Evolutionary conservation across 2,888 invertebrate species (phyloP).

Genomic region (Euzophera pinguis): DNA sequence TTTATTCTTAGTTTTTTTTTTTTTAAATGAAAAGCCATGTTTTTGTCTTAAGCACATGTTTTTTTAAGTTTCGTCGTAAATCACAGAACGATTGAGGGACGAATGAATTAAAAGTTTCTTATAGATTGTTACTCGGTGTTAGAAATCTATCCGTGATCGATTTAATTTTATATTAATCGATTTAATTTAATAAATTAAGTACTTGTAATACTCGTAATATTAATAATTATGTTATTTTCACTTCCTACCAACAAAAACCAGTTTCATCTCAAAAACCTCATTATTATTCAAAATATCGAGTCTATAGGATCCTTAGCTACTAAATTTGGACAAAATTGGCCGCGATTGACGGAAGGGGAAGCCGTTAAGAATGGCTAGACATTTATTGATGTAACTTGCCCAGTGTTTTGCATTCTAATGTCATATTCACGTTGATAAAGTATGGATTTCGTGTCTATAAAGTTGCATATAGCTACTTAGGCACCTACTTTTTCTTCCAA

Average conservation of each 20-base stretch:
- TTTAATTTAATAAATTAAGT: no score
- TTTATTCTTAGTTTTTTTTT: neutral
- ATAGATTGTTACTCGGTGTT: no score
- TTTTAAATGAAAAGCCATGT: neutral
- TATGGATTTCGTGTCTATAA: neutral
- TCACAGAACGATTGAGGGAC: no score
- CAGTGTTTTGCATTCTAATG: neutral
- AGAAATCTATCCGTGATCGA: no score
- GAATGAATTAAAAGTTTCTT: no score
- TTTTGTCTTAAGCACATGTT: no score
- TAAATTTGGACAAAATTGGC: constrained; percentile 7
- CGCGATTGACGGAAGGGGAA: constrained; percentile 10
- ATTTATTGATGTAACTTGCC: constrained; percentile 11
- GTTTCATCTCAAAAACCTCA: neutral
- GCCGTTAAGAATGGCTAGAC: constrained; percentile 2
- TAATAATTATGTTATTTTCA: no score
- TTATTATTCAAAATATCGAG: constrained; percentile 3
- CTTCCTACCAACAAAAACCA: neutral
- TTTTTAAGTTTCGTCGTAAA: no score
- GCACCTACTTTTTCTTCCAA: no score
- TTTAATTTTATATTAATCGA: no score
- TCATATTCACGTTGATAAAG: neutral
- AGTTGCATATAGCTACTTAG: neutral
- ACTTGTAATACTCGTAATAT: no score
- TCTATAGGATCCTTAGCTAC: neutral